Evolutionary conservation across 2,888 invertebrate genomes (phyloP), one percentile per base, ranked within the genome.

Genomic region (Drosophila engyochracea): DNA sequence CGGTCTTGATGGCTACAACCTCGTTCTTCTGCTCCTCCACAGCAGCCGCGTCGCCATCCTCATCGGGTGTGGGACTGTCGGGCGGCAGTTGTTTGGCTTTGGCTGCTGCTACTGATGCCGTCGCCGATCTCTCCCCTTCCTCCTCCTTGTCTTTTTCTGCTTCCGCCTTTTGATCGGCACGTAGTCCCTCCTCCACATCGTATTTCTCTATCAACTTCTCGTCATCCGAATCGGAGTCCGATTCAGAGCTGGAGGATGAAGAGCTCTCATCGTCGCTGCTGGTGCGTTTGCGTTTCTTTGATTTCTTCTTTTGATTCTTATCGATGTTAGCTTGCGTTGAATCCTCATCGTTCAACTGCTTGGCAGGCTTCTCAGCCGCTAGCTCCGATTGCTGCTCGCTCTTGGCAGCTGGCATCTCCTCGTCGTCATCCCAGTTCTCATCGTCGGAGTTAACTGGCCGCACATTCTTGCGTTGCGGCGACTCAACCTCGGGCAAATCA

Each of bases 131-230:
- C 37, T 39, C 9, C 2, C 25, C 16, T 9, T 55, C 54, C 12
- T 74, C 65, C 25, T 74, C 67, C 37, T 76, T 74, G 22, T 85
- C 86, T 58, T 70, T 83, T 52, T 68, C 74, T 5, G 74, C 64
- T 28, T 88, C 78, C 5, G 80, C 83, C 31, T 82, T 90, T 72
- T 91, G 90, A n/a, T 91, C 90, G 35, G 70, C 72, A 54, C 74
- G 71, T 53, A 89, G 35, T 0, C 87, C 82, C 14, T 81, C 69
- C 44, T 80, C 92, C 28, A 93, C 85, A 65, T 92, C 92, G 67
- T 92, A 93, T 68, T 92, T 92, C 25, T 79, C 76, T 49, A 93
- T 91, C 91, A 94, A 83, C 93, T 94, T 82, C 94, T 91, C 89
- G 41, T 91, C 91, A 59, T 90, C 91, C n/a, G 91, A 84, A 62